Percentiles rank a stretch among this genome's conserved stretches.
These are phyloP conservation scores for Atherix ibis DNA, from an alignment of 2,888 invertebrate genomes.

Conservation along the genomic window DNA sequence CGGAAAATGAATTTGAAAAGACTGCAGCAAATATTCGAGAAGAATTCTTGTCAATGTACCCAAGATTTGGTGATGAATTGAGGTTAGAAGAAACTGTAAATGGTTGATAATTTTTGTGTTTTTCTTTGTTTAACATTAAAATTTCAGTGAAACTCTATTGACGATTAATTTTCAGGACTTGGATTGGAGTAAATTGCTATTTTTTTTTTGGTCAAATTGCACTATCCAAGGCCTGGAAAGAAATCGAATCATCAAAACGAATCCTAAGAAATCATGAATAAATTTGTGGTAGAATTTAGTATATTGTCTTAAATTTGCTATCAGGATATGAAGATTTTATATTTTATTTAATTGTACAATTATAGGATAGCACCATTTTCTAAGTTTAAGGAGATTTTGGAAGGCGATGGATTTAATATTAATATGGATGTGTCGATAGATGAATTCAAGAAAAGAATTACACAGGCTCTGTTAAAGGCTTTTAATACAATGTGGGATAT, in stretches of 20 bases:
- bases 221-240: conserved; percentile 25
- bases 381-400: conserved; percentile 14
- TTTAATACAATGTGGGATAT: conserved; percentile 16
- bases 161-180: neutral
- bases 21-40: too few species aligned
- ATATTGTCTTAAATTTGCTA: too few species aligned
- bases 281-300: too few species aligned
- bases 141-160: neutral
- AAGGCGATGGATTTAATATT: conserved; percentile 13
- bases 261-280: too few species aligned
- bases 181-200: conserved; percentile 16
- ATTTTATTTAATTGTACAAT: neutral
- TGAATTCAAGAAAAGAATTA: conserved; percentile 13
- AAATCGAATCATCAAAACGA: too few species aligned
- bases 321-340: too few species aligned
- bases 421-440: conserved; percentile 12
- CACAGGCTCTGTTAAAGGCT: conserved; percentile 9
- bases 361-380: conserved; percentile 14
- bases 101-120: too few species aligned
- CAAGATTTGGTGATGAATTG: conserved; percentile 15
- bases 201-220: conserved; percentile 17
- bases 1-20: too few species aligned
- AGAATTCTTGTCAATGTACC: conserved; percentile 14
- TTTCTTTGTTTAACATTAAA: conserved; percentile 1
- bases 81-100: too few species aligned